Evolutionary conservation across 2,888 invertebrate species (phyloP), one percentile per base, ranked within the genome.

Genomic region (Sinodicranocentrus sp.): DNA sequence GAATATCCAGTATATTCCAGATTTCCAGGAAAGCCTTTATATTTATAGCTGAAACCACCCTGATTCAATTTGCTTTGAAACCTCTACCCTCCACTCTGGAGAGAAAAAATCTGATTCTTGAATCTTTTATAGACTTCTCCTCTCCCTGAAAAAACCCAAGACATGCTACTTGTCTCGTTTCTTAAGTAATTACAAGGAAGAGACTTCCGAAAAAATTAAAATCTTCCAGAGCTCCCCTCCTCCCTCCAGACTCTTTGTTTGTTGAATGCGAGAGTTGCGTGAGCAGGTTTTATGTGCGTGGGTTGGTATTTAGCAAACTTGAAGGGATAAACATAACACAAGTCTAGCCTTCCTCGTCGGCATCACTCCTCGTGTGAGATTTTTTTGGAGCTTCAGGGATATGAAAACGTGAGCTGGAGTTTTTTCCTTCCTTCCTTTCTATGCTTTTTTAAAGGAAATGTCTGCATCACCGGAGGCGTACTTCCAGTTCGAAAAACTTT

Each of bases 131-230:
- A 57, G 1, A 17, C 52, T 19, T 2, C 25, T 1, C 23, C 25
- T 5, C 13, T 8, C 25, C 17, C 25, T 57, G 57, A 39, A 8
- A 39, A 8, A 39, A n/a, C n/a, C n/a, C n/a, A n/a, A n/a, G n/a
- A n/a, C n/a, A n/a, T n/a, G n/a, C n/a, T n/a, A n/a, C n/a, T n/a
- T 17, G 19, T 52, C 21, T 52, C 19, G 52, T 6, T 52, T 57
- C 21, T 57, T 57, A 57, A 57, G 57, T 57, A 57, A 57, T 57
- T 57, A 57, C 23, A 57, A 25, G 57, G 57, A 57, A 19, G 57
- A 25, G n/a, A 23, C 23, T 57, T 57, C 25, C 1, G 13, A 57
- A 57, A 25, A 57, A 57, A 57, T 25, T 13, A 23, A 57, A 57
- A 52, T 13, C 52, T 19, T 52, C 17, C 52, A 52, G 19, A 19